Evolutionary conservation across 2,797 vertebrate species (phyloP), one percentile per base, ranked within the genome.

Genomic region (Gila robusta): DNA sequence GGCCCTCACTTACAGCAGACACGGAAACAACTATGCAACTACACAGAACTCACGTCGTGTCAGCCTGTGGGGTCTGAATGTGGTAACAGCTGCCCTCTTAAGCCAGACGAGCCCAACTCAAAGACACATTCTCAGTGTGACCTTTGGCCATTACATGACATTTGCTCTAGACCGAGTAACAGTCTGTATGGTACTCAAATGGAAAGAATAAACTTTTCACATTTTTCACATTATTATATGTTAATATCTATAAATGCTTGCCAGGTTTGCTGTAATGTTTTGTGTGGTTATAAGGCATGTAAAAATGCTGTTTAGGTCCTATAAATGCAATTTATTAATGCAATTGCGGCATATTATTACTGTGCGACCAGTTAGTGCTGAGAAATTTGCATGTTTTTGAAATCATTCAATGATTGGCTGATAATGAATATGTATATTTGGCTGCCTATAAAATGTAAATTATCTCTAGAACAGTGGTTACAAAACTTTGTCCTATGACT

Each of bases 21-120:
- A 52, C 14, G 16, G 62, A 80, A 49, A 47, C 39, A 32, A 26
- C 39, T 28, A 41, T 6, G 19, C 11, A 2, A 35, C 35, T 35
- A 85, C 67, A 79, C 76, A 73, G 39, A 78, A 23, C 28, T 49
- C 10, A 56, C 77, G 64, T 77, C 2, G 26, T 44, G 59, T 72
- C 79, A 69, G 79, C 72, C 47, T 76, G 71, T 59, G 71, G 81
- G 79, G 80, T 86, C 59, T 87, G 64, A 85, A 64, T 79, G 76
- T 35, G 59, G 37, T 26, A 56, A 79, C 87, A 86, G 85, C 84
- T 85, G 85, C 66, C 69, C 62, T 56, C 47, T n/a, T 1, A 19
- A 17, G 41, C 62, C 79, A 78, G 56, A 76, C 52, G 17, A 59
- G 37, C 47, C 79, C 67, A 66, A 70, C 59, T 73, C 71, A 37